These are phyloP conservation scores for Okamejei kenojei DNA, from an alignment of 2,797 vertebrate species.

Conservation along the genomic window DNA sequence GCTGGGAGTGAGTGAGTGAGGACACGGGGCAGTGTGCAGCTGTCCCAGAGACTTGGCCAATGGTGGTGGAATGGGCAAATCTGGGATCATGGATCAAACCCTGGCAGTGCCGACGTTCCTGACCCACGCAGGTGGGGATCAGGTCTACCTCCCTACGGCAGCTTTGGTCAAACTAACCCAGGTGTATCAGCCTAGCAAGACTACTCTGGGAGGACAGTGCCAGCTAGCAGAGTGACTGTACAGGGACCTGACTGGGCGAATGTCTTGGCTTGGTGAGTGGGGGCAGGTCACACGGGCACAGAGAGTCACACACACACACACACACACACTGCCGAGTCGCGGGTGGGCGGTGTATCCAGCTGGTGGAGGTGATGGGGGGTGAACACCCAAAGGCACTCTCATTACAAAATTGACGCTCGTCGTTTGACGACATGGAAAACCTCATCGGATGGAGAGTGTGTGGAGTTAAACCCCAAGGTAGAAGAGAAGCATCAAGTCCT, in stretches of 20 bases:
- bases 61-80: not conserved
- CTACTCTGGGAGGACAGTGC: not conserved
- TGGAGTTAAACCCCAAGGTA: not conserved
- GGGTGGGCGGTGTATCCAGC: not conserved
- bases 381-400: conserved; percentile 11
- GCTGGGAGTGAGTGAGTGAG: not conserved
- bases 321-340: not conserved
- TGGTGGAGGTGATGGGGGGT: not conserved
- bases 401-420: not conserved
- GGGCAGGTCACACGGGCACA: not conserved
- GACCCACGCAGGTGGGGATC: not conserved
- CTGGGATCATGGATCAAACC: not conserved
- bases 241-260: not conserved
- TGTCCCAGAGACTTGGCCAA: not conserved
- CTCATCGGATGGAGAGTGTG: not conserved
- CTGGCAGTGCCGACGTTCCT: not conserved
- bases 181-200: too few species aligned
- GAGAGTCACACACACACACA: not conserved
- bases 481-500: not conserved
- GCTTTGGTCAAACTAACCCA: not conserved
- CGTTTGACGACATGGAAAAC: not conserved
- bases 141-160: not conserved
- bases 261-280: not conserved
- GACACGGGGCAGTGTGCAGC: not conserved
- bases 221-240: not conserved